Conservation (phyloP, 64 coral and sea anemone species). For the Cladopsammia gracilis region DNA sequence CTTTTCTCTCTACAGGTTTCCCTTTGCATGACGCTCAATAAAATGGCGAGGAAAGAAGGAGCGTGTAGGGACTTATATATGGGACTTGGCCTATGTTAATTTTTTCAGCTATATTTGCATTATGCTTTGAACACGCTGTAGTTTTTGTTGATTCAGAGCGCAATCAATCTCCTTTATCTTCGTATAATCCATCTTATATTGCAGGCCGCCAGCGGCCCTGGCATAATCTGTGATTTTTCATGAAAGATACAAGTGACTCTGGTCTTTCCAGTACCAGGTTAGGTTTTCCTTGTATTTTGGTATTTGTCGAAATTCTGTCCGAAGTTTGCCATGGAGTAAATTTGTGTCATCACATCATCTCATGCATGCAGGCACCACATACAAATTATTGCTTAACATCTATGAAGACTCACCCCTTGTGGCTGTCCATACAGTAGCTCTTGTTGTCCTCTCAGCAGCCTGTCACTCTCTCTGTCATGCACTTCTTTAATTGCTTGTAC, state of each 20-base stretch:
- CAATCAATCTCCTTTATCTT: constrained; percentile 7
- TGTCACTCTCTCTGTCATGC: constrained; percentile 57
- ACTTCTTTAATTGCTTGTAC: constrained; percentile 55
- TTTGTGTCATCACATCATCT: too few relatives aligned
- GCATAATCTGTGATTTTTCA: too few relatives aligned
- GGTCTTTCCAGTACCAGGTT: too few relatives aligned
- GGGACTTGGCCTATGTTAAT: constrained; percentile 14
- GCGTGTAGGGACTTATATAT: background rate
- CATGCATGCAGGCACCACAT: too few relatives aligned
- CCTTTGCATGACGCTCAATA: constrained; percentile 13
- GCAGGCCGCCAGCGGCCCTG: too few relatives aligned
- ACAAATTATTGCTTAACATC: too few relatives aligned
- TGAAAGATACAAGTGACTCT: too few relatives aligned
- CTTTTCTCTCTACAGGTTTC: too few relatives aligned
- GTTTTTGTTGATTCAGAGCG: constrained; percentile 40
- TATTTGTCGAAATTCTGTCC: too few relatives aligned
- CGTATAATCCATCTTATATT: too few relatives aligned
- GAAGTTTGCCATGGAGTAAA: too few relatives aligned
- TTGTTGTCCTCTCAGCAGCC: constrained; percentile 27
- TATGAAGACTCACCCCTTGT: background rate
- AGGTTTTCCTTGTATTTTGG: too few relatives aligned
- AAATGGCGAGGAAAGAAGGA: constrained; percentile 48
- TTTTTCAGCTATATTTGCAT: background rate
- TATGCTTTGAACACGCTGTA: constrained; percentile 37
- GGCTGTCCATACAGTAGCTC: constrained; percentile 50